Conservation (phyloP, 2,113 vertebrate species). For the Campylomormyrus numenius region DNA sequence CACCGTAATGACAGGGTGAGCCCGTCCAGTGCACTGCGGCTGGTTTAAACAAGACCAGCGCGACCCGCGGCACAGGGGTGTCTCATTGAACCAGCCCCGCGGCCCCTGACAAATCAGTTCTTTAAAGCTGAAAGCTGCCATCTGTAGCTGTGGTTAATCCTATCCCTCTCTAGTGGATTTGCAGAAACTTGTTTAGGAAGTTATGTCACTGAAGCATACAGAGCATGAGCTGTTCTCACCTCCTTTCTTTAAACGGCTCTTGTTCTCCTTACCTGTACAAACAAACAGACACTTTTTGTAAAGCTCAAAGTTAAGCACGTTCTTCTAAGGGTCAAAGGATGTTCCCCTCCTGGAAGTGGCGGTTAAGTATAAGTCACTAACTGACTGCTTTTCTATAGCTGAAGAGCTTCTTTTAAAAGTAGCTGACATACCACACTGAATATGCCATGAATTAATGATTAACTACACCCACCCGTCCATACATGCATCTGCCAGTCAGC, state of each 20-base stretch:
- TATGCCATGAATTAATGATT: not conserved
- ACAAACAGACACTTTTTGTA: not conserved
- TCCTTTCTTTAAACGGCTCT: not conserved
- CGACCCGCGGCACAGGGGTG: not conserved
- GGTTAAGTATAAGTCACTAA: not conserved
- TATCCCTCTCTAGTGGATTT: not conserved
- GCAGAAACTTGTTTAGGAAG: not conserved
- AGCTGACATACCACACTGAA: not conserved
- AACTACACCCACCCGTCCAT: not conserved
- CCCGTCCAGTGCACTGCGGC: not conserved
- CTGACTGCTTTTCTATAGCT: not conserved
- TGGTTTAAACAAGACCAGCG: not conserved
- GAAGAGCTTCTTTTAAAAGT: not conserved
- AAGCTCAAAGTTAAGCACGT: not conserved
- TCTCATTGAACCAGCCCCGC: not conserved
- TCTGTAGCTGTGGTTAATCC: not conserved
- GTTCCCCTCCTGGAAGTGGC: not conserved
- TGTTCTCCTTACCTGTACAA: not conserved
- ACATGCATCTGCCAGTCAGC: not conserved
- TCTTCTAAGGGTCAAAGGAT: not conserved
- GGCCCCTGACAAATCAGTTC: not conserved
- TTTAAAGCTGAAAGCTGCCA: not conserved
- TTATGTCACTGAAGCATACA: not conserved
- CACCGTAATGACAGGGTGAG: not conserved
- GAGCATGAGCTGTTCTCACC: not conserved